Evolutionary conservation across 2,797 vertebrate species (phyloP), one percentile per base, ranked within the genome.

Genomic region (Nothura maculosa): DNA sequence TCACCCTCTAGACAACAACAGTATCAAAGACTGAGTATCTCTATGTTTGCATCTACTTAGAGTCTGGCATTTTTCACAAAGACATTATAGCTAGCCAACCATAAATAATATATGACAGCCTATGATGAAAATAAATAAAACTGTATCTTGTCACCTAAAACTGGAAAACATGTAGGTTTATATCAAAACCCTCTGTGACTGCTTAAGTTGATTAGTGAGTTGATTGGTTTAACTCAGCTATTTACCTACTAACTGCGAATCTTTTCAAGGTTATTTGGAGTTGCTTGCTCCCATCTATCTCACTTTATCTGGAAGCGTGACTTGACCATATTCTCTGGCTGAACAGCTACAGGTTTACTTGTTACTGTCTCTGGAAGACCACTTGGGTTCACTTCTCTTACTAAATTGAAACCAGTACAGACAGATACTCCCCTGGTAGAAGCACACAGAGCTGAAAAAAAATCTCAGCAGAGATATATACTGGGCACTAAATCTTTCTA

Each of bases 201-300:
- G 72, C 45, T 89, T 19, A 48, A 48, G 47, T 13, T 61, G 19
- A 80, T 93, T 82, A 84, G 42, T 60, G 54, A 82, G 36, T 50
- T 54, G 79, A 89, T 87, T 57, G 75, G 54, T 42, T 83, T 80
- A 91, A 82, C 79, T 22, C 67, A 36, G 58, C 69, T 87, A 32
- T 83, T 93, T 47, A 81, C 75, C 58, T 43, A 83, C 25, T 34
- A 78, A 75, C 72, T 38, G 15, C 34, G 66, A 91, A 83, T 40
- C 20, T 82, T 91, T 85, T 80, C 68, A 85, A 85, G 58, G 45
- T 85, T 91, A 54, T 83, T 81, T 57, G 68, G 62, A 1, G 1
- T 69, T 72, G 54, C 17, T 77, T 72, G 32, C 40, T 75, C 7
- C 67, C 45, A 83, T 83, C 32, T 64, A 28, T 75, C 80, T 92